A percentile compares a stretch with the other conserved stretches of the same genome.
Evolutionary conservation across 2,113 vertebrate genomes (phyloP).

Genomic region (Patagioenas fasciata): DNA sequence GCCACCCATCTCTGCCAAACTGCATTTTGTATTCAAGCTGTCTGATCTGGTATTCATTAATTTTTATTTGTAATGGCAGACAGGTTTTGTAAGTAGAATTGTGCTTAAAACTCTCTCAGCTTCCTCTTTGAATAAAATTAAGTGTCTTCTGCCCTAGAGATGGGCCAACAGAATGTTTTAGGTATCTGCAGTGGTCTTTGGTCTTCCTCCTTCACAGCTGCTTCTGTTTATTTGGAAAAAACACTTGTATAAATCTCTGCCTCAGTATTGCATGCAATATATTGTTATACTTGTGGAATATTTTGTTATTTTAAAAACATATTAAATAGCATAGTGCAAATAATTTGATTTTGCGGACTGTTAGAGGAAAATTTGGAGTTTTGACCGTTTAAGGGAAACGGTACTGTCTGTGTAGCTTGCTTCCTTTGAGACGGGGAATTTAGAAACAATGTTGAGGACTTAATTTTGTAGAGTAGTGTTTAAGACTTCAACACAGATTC

Average conservation of each 20-base stretch:
- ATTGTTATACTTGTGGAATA: background rate
- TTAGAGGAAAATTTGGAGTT: background rate
- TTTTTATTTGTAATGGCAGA: background rate
- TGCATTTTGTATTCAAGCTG: background rate
- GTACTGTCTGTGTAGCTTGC: background rate
- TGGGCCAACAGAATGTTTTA: background rate
- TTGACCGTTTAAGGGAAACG: background rate
- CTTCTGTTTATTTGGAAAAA: background rate
- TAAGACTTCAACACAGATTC: background rate
- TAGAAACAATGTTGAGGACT: background rate
- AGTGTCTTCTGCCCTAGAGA: background rate
- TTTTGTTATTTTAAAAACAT: background rate
- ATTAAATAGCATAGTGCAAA: background rate
- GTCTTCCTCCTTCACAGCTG: background rate
- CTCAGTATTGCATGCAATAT: background rate
- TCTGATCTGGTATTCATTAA: background rate
- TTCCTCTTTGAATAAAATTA: background rate
- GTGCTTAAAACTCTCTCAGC: background rate
- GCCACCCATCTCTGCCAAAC: background rate
- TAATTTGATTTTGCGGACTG: background rate
- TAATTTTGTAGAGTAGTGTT: background rate
- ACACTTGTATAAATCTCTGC: background rate
- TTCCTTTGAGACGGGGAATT: background rate
- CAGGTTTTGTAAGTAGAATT: background rate
- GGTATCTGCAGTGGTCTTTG: background rate